phyloP scores from a whole-genome alignment of 92 coral and sea anemone species.

The Chrysogorgia sp. region DNA sequence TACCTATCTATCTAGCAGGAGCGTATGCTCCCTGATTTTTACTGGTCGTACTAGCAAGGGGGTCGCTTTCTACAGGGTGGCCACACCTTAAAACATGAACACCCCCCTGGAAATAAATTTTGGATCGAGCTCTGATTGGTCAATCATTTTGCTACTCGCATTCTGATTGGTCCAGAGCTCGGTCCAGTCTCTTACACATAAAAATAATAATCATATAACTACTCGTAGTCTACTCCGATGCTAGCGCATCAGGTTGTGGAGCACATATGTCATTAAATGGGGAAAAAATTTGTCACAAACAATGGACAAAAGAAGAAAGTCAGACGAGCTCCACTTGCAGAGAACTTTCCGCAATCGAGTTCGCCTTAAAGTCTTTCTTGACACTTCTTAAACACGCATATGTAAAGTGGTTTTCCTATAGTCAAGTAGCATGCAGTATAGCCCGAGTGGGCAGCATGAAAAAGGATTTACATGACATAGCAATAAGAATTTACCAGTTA shows the following conservation, averaged over 20 bases:
- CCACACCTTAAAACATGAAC: too few relatives aligned
- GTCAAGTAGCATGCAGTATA: slow-evolving; percentile 55
- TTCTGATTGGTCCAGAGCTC: too few relatives aligned
- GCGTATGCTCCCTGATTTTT: too few relatives aligned
- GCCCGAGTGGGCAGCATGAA: slow-evolving; percentile 62
- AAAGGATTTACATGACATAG: slow-evolving; percentile 47
- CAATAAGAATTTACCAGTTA: slow-evolving; percentile 44
- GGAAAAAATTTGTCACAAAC: slow-evolving; percentile 39
- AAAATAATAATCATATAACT: too few relatives aligned
- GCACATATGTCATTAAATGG: slow-evolving; percentile 12
- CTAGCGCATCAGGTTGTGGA: slow-evolving; percentile 4
- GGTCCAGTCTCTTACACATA: too few relatives aligned
- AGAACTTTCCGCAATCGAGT: slow-evolving; percentile 51
- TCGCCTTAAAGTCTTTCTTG: slow-evolving; percentile 42
- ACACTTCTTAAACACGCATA: slow-evolving; percentile 27
- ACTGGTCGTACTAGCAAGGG: too few relatives aligned
- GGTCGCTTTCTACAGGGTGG: too few relatives aligned
- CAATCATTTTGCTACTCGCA: too few relatives aligned
- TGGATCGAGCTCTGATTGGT: too few relatives aligned
- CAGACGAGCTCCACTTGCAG: slow-evolving; percentile 58
- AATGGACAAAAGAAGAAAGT: slow-evolving; percentile 45
- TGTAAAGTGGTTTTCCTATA: slow-evolving; percentile 45
- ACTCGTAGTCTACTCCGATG: slow-evolving; percentile 4
- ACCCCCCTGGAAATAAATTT: too few relatives aligned
- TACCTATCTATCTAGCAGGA: too few relatives aligned